Conservation (phyloP, 2,797 vertebrate species). For the Sylvilagus floridanus region DNA sequence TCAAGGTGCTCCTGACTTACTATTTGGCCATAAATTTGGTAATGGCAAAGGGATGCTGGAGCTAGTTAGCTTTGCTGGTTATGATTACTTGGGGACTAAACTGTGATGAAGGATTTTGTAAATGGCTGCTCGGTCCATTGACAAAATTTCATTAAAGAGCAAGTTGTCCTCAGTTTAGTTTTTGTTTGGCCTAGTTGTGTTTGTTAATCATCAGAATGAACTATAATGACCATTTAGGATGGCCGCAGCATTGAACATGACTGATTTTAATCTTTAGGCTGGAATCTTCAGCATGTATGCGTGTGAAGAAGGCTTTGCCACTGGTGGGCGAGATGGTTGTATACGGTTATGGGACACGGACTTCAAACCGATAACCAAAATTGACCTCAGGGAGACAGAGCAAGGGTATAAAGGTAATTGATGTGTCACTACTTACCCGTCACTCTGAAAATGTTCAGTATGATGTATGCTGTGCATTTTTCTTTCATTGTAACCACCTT, state of each 20-base stretch:
- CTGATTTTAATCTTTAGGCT: conserved; percentile 89
- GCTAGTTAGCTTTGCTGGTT: conserved; percentile 60
- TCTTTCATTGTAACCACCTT: conserved; percentile 10
- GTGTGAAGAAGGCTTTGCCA: conserved; percentile 98
- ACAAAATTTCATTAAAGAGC: conserved; percentile 59
- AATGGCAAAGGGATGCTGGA: conserved; percentile 61
- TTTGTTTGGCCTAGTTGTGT: conserved; percentile 29
- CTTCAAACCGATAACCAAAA: conserved; percentile 99
- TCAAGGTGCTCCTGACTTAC: neutral
- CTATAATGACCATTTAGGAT: neutral
- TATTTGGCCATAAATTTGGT: conserved; percentile 4
- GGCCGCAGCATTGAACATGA: neutral
- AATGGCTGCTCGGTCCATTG: conserved; percentile 19
- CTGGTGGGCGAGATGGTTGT: conserved; percentile 96
- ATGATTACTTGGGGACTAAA: conserved; percentile 63
- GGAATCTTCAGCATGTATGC: conserved; percentile 98
- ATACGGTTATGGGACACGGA: conserved; percentile 96
- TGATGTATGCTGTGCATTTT: neutral
- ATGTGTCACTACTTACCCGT: neutral
- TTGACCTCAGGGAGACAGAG: conserved; percentile 96
- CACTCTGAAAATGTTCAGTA: neutral
- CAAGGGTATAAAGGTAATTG: conserved; percentile 97
- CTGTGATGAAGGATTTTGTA: conserved; percentile 20
- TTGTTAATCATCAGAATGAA: conserved; percentile 18
- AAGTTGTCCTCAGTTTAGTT: neutral